A percentile compares a stretch with the other conserved stretches of the same genome.
Evolutionary conservation across 2,113 vertebrate genomes (phyloP).

Genomic region (Panthera uncia): DNA sequence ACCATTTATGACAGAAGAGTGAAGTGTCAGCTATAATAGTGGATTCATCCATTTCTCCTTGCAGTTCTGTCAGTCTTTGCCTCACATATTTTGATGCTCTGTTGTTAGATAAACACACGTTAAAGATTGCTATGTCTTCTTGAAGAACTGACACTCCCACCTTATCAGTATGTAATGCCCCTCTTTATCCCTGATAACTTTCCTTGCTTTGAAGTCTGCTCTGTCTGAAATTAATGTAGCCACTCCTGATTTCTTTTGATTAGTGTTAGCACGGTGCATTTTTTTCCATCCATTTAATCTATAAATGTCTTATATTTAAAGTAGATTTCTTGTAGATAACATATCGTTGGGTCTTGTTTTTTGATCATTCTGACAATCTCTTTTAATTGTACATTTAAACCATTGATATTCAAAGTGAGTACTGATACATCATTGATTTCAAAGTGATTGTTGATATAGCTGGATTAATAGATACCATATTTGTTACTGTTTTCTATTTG

Average conservation of each 20-base stretch:
- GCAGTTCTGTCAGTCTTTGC: background rate
- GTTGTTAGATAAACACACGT: background rate
- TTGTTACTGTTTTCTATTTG: background rate
- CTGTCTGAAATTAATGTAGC: background rate
- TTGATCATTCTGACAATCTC: background rate
- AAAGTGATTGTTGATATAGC: background rate
- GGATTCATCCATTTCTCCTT: background rate
- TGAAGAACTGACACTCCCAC: background rate
- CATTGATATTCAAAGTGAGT: background rate
- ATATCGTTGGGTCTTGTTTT: background rate
- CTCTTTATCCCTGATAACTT: background rate
- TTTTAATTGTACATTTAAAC: background rate
- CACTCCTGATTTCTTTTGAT: background rate
- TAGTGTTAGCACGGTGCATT: background rate
- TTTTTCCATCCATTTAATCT: background rate
- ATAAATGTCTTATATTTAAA: background rate
- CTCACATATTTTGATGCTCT: background rate
- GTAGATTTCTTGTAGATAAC: background rate
- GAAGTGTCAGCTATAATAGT: background rate
- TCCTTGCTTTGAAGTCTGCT: background rate
- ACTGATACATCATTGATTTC: background rate
- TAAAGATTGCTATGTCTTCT: background rate
- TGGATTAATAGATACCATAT: background rate
- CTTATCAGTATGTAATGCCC: background rate
- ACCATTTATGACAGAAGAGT: background rate